phyloP scores from a whole-genome alignment of 92 coral and sea anemone species.

The Bergia puertoricense region DNA sequence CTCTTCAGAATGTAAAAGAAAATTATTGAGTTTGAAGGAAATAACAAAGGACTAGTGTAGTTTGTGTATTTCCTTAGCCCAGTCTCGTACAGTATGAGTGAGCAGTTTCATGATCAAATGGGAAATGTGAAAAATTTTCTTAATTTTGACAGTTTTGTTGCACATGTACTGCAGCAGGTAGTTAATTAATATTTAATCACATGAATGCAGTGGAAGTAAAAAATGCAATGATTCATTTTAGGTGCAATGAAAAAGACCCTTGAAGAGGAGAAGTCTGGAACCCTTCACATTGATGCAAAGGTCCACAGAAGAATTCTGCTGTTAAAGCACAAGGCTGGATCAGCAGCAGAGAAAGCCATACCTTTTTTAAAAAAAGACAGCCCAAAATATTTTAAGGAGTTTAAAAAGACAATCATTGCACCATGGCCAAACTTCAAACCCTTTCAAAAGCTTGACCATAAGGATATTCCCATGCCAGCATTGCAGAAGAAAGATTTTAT shows the following conservation, averaged over 20 bases:
- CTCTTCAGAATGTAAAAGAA: not conserved
- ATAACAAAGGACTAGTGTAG: not conserved
- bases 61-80: too few species aligned
- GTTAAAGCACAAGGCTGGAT: constrained; percentile 60
- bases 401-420: constrained; percentile 58
- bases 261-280: constrained; percentile 56
- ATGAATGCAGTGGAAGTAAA: not conserved
- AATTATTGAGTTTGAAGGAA: not conserved
- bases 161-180: too few species aligned
- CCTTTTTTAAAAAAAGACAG: constrained; percentile 53
- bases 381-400: constrained; percentile 66
- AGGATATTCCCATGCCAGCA: constrained; percentile 44
- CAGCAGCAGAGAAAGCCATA: constrained; percentile 62
- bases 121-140: too few species aligned
- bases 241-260: constrained; percentile 72
- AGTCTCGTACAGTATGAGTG: too few species aligned
- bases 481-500: constrained; percentile 55
- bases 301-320: constrained; percentile 37
- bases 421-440: constrained; percentile 86
- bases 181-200: not conserved
- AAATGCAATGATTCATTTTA: not conserved
- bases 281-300: constrained; percentile 46
- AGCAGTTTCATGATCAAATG: too few species aligned
- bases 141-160: too few species aligned
- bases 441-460: constrained; percentile 55